Evolutionary conservation across 2,113 vertebrate species (phyloP), one percentile per base, ranked within the genome.

Genomic region (Seriola aureovittata): DNA sequence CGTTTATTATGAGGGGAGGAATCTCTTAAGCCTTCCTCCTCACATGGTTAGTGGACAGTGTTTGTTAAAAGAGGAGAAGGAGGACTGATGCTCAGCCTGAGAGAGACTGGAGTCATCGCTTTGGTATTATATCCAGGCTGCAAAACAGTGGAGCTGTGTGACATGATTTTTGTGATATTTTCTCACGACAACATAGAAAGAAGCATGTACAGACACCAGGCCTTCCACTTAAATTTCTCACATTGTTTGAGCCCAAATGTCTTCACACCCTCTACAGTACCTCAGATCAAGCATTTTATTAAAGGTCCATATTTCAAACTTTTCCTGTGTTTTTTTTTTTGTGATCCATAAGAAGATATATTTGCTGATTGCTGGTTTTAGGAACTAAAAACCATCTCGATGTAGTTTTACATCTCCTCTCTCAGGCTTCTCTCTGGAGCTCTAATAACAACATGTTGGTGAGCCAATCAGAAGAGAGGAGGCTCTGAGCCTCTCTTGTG

Each of bases 1-100:
- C 36, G 38, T 57, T 77, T 62, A 59, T 84, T 87, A 87, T 87
- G 86, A 85, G 73, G 63, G 42, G 68, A 71, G 50, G 85, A 77
- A 59, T 77, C 68, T 77, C 69, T 71, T 67, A 40, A 64, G 75
- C 54, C 44, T 10, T 40, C 55, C 4, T 71, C 66, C 40, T 69
- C 46, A n/a, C 72, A 3, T 36, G 68, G 59, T 77, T 34, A 65
- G 29, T 23, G 34, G 78, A 73, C 79, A 46, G 74, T 29, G 71
- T 70, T 82, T 81, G 77, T 42, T 64, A 19, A 59, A 59, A 65
- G 36, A 55, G 34, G 34, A 13, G 5, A 4, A 36, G 5, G 17
- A 42, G 14, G 2, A 25, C n/a, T 1, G 71, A 52, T 4, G 42
- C 54, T 66, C 2, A 46, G 62, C 12, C 38, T 40, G 8, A 42